phyloP scores from a whole-genome alignment of 2,113 vertebrate genomes.

The Xenotilapia longispinis region DNA sequence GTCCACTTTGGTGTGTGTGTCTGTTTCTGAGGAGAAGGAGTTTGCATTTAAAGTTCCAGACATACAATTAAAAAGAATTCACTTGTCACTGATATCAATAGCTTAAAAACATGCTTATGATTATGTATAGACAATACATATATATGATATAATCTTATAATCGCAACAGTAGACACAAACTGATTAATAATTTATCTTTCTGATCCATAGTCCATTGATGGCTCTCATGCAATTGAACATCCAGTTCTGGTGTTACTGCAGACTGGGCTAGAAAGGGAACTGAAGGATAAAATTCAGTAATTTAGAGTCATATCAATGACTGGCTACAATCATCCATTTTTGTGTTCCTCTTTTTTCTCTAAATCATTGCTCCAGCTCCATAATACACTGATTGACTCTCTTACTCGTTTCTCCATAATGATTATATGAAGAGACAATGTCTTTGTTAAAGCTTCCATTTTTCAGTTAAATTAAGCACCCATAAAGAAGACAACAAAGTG shows the following conservation, averaged over 20 bases:
- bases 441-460: conserved; percentile 13
- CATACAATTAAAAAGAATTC: background rate
- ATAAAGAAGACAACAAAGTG: background rate
- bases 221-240: background rate
- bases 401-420: background rate
- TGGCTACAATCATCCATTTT: background rate
- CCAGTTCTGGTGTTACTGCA: background rate
- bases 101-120: background rate
- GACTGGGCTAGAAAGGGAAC: background rate
- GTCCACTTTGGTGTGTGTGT: background rate
- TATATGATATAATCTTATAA: background rate
- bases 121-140: background rate
- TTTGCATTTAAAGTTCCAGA: background rate
- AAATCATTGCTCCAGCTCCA: background rate
- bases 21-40: background rate
- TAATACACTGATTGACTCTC: background rate
- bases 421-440: background rate
- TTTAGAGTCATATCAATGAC: background rate
- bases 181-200: background rate
- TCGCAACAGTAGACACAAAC: background rate
- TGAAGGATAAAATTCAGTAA: background rate
- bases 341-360: background rate
- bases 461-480: background rate
- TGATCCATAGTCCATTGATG: background rate
- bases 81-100: background rate